Base-by-base conservation (phyloP, 2,888 invertebrate species). In the Drosophila nr. fundita region DNA sequence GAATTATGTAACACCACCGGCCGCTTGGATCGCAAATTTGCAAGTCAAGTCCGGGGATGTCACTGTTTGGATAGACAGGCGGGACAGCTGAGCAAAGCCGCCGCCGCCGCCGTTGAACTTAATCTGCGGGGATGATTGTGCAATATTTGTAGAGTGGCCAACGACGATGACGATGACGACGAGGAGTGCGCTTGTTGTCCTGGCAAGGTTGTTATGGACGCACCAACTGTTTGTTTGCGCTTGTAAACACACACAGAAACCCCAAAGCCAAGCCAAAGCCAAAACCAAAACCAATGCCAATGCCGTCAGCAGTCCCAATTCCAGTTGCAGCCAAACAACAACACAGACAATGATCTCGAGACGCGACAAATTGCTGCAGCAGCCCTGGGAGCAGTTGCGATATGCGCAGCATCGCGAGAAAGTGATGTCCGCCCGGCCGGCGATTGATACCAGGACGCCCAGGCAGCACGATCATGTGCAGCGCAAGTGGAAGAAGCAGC, bases 391-490 rank as follows among this genome's bases (percentile, higher is more conserved):
- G 87, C 94, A 95, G 55, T 94, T 95, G 77, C 94, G 95, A 72
- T 96, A 95, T 92, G 94, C 95, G 81, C 95, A 96, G 84, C 96
- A 96, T 89, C 94, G 95, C 63, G 93, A 94, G 76, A 96, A 96
- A 94, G 95, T 96, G 4, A 92, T 93, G 75, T 94, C 94, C 27
- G 96, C 96, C 2, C 92, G 95, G 65, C 95, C 96, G 7, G 95
- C 95, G 7, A 95, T 96, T 63, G 96, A 96, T 93, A 94, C 94
- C 78, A 93, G 94, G 49, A 93, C 95, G n/a, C 96, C 96, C 11
- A 89, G 94, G 0, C 89, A 94, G 50, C 94, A 96, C 80, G 94
- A 94, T 15, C 96, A 96, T 92, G 95, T 96, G 8, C 94, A 94
- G 11, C 91, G 94, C 67, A 96, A 96, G 91, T 93, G 95, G 71